Conservation (phyloP, 2,113 vertebrate species). For the Odocoileus hemionus region DNA sequence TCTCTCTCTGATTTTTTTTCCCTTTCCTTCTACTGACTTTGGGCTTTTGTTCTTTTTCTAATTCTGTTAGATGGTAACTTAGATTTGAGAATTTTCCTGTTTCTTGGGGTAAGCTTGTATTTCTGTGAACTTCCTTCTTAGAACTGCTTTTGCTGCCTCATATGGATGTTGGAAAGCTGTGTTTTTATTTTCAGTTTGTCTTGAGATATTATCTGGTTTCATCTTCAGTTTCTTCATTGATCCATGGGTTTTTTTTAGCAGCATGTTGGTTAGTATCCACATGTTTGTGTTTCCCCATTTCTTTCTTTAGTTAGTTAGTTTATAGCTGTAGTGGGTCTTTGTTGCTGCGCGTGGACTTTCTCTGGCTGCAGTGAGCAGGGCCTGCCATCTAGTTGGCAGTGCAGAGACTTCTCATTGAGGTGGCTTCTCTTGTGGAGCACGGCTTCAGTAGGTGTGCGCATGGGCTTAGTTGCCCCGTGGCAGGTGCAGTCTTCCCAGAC, state of each 20-base stretch:
- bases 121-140: background rate
- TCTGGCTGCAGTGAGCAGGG: background rate
- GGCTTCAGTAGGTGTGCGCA: background rate
- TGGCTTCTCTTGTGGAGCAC: background rate
- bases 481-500: background rate
- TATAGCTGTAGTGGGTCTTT: background rate
- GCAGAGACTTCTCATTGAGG: background rate
- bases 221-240: background rate
- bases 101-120: background rate
- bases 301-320: background rate
- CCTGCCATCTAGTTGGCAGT: background rate
- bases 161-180: background rate
- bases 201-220: background rate
- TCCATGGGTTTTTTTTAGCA: background rate
- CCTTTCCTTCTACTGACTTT: background rate
- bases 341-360: background rate
- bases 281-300: background rate
- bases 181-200: background rate
- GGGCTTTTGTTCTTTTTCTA: background rate
- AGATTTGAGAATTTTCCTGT: background rate
- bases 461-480: background rate
- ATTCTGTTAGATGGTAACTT: background rate
- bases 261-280: background rate
- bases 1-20: background rate
- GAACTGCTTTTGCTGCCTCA: background rate